phyloP scores from a whole-genome alignment of 2,797 vertebrate species.

The Hydrophis major region DNA sequence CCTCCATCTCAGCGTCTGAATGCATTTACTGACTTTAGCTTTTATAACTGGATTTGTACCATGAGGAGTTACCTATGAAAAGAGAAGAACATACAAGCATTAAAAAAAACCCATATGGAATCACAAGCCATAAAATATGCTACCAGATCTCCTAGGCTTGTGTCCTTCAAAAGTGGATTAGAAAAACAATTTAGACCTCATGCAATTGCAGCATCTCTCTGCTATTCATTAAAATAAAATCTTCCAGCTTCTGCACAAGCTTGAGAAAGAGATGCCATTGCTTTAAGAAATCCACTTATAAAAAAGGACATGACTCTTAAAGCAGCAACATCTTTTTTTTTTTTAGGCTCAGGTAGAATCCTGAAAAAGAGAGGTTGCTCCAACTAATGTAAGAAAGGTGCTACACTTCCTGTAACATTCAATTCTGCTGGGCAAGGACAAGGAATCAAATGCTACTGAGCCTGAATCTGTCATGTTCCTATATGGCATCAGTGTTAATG shows the following conservation, averaged over 20 bases:
- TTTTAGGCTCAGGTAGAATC: background rate
- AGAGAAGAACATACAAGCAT: background rate
- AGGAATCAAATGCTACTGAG: background rate
- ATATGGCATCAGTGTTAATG: background rate
- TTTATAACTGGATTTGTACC: conserved; percentile 7
- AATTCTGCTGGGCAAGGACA: background rate
- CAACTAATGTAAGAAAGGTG: background rate
- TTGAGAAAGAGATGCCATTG: background rate
- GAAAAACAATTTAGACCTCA: background rate
- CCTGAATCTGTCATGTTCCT: background rate
- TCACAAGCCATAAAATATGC: conserved; percentile 15
- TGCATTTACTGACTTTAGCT: conserved; percentile 12
- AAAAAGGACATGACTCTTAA: background rate
- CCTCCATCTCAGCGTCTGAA: conserved; percentile 19
- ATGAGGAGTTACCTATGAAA: conserved; percentile 22
- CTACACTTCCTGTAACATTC: background rate
- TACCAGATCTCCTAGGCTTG: background rate
- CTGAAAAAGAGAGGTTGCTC: background rate
- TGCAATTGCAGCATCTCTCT: background rate
- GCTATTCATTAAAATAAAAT: background rate
- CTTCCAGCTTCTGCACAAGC: background rate
- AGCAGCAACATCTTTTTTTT: background rate
- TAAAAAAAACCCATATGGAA: background rate
- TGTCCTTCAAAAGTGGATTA: background rate
- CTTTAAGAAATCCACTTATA: background rate